A percentile compares a stretch with the other conserved stretches of the same genome.
Evolutionary conservation across 2,113 vertebrate species (phyloP).

Genomic region (Monopterus albus): DNA sequence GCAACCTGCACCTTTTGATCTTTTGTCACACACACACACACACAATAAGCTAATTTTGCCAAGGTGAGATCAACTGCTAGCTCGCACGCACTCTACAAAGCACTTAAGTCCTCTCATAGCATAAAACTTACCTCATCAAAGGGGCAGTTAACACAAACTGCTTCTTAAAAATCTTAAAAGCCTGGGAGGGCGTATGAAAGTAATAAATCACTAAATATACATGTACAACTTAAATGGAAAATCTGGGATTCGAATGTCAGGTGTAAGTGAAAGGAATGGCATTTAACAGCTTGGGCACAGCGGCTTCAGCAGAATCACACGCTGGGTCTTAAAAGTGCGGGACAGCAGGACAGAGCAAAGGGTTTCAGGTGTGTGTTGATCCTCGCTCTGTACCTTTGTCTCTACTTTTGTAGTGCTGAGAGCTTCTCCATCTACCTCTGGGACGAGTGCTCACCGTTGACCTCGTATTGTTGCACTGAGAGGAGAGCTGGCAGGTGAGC

Average conservation of each 20-base stretch:
- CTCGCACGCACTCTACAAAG: constrained; percentile 37
- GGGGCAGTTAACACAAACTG: constrained; percentile 34
- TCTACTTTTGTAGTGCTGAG: constrained; percentile 68
- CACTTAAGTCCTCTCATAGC: constrained; percentile 32
- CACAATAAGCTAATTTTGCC: constrained; percentile 41
- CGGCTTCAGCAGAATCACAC: constrained; percentile 47
- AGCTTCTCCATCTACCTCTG: constrained; percentile 66
- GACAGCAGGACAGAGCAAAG: constrained; percentile 32
- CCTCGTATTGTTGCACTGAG: constrained; percentile 59
- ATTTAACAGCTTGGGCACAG: constrained; percentile 39
- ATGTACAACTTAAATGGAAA: constrained; percentile 43
- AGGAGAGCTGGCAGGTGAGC: constrained; percentile 66
- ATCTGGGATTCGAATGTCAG: constrained; percentile 48
- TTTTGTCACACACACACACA: constrained; percentile 66
- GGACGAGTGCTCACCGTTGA: constrained; percentile 70
- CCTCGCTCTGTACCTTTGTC: constrained; percentile 63
- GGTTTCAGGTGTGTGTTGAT: constrained; percentile 63
- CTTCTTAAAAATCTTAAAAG: constrained; percentile 38
- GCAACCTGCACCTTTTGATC: constrained; percentile 76
- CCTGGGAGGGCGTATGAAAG: constrained; percentile 49
- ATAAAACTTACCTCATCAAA: constrained; percentile 59
- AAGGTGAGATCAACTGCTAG: constrained; percentile 49
- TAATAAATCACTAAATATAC: constrained; percentile 10
- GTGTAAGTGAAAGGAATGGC: constrained; percentile 43
- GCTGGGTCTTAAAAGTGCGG: constrained; percentile 54